Percentiles rank a stretch among this genome's conserved stretches.
Evolutionary conservation across 2,797 vertebrate species (phyloP).

Genomic region (Syngnathus acus): DNA sequence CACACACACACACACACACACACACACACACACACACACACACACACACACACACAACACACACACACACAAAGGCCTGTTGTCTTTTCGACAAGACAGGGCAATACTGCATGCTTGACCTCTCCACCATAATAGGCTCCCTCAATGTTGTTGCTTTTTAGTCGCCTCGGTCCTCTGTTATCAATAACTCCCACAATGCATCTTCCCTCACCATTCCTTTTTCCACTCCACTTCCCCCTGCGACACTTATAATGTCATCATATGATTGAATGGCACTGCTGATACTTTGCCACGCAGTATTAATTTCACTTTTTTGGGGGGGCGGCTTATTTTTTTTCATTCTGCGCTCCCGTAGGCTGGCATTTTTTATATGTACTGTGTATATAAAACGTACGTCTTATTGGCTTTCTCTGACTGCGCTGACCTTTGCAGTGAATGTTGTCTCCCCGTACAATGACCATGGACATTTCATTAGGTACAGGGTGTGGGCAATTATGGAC

Average conservation of each 20-base stretch:
- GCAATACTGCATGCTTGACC: conserved; percentile 48
- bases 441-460: conserved; percentile 17
- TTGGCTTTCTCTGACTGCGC: conserved; percentile 34
- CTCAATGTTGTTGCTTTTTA: conserved; percentile 15
- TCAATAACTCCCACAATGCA: conserved; percentile 6
- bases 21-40: conserved; percentile 16
- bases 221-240: conserved; percentile 11
- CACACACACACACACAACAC: conserved; percentile 7
- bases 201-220: conserved; percentile 1
- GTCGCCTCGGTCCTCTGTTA: conserved; percentile 1
- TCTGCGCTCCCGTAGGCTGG: background rate
- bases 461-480: background rate
- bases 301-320: conserved; percentile 25
- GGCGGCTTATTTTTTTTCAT: background rate
- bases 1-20: conserved; percentile 5
- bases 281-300: conserved; percentile 12
- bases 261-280: conserved; percentile 34
- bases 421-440: conserved; percentile 41
- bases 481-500: background rate
- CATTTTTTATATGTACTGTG: too few species aligned
- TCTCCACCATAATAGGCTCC: conserved; percentile 46
- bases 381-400: conserved; percentile 10
- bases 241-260: conserved; percentile 22
- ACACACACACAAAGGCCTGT: conserved; percentile 22
- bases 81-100: conserved; percentile 38